Base-by-base conservation (phyloP, 2,888 invertebrate genomes). In the Nematopogon swammerdamellus region DNA sequence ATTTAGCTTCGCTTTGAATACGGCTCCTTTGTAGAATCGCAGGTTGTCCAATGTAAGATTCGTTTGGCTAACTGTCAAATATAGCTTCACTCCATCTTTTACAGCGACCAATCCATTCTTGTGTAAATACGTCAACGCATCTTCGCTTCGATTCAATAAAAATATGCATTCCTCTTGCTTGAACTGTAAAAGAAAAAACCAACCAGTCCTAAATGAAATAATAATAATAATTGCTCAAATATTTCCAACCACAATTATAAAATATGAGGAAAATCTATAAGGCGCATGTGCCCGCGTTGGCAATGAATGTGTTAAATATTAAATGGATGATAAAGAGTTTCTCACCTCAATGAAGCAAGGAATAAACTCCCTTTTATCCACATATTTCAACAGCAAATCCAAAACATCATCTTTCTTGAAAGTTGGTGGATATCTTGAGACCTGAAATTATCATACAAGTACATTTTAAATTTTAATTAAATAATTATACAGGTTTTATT, bases 261-360 rank as follows among this genome's bases (percentile, higher is more conserved):
- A n/a, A n/a, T n/a, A n/a, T n/a, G n/a, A n/a, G n/a, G n/a, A n/a
- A n/a, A n/a, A n/a, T n/a, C n/a, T n/a, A n/a, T n/a, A n/a, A n/a
- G n/a, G n/a, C n/a, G n/a, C n/a, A n/a, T n/a, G n/a, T n/a, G n/a
- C n/a, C n/a, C n/a, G n/a, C n/a, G n/a, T n/a, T n/a, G n/a, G n/a
- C n/a, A n/a, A n/a, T n/a, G n/a, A n/a, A n/a, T n/a, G n/a, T n/a
- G n/a, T n/a, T n/a, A n/a, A n/a, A n/a, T n/a, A n/a, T n/a, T n/a
- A n/a, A n/a, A n/a, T n/a, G n/a, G n/a, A n/a, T n/a, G n/a, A n/a
- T n/a, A n/a, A n/a, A n/a, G n/a, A n/a, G n/a, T n/a, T n/a, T n/a
- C 51, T 55, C 57, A 76, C 77, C 63, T 75, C 71, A 51, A 63
- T 64, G 52, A 76, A 75, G 52, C 70, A 68, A 0, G 79, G 79